Conservation (phyloP, 2,797 vertebrate genomes). For the Ammospiza maritima region DNA sequence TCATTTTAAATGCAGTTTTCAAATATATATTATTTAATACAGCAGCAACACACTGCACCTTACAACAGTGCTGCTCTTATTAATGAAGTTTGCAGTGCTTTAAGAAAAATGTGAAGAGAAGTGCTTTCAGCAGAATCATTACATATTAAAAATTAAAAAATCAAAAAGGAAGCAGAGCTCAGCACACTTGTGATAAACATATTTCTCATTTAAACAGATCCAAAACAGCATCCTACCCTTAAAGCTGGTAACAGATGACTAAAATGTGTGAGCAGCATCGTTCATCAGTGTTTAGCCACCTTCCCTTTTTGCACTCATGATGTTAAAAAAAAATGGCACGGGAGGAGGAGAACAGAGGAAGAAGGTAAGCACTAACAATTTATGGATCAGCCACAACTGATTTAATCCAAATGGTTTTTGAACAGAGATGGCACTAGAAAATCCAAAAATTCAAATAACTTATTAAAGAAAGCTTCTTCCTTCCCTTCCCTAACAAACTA, state of each 20-base stretch:
- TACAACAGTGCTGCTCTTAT: conserved; percentile 4
- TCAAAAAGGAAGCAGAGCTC: conserved; percentile 44
- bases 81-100: conserved; percentile 8
- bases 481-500: not conserved
- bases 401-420: conserved; percentile 2
- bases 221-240: not conserved
- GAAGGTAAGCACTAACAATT: not conserved
- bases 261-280: conserved; percentile 20
- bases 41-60: not conserved
- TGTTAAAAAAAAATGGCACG: not conserved
- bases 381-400: conserved; percentile 9
- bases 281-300: not conserved
- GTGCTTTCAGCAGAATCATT: conserved; percentile 39
- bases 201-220: conserved; percentile 59
- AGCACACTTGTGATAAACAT: conserved; percentile 57
- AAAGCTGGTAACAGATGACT: conserved; percentile 31
- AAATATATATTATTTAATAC: conserved; percentile 62
- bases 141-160: conserved; percentile 53
- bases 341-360: accelerated
- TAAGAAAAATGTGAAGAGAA: conserved; percentile 35
- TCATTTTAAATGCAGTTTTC: conserved; percentile 50
- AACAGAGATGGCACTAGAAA: conserved; percentile 25
- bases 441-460: conserved; percentile 7
- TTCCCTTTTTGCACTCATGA: not conserved
- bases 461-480: conserved; percentile 4